Evolutionary conservation across 2,113 vertebrate genomes (phyloP).

Genomic region (Mesocricetus auratus): DNA sequence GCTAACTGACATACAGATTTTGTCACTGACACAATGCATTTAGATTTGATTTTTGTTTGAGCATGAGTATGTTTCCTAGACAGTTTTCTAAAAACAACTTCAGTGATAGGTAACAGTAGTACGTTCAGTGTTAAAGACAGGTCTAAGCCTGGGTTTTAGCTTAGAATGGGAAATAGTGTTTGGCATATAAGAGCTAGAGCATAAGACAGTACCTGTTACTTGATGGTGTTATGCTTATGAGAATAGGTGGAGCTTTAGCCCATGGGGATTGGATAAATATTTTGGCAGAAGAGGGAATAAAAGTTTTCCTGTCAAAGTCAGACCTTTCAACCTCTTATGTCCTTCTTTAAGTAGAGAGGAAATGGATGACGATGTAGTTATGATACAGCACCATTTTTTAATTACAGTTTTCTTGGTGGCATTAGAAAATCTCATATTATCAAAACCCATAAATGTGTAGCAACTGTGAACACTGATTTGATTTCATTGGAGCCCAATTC

Average conservation of each 20-base stretch:
- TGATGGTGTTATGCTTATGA: conserved; percentile 35
- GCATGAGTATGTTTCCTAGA: conserved; percentile 59
- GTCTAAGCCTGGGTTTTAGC: neutral
- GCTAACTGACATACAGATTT: conserved; percentile 29
- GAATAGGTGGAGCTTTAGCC: neutral
- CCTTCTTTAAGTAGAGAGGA: conserved; percentile 58
- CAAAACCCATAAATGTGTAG: conserved; percentile 44
- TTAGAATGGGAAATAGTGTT: conserved; percentile 27
- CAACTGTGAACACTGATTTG: conserved; percentile 24
- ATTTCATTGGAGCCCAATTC: conserved; percentile 45
- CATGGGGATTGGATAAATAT: conserved; percentile 21
- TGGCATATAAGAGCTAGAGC: neutral
- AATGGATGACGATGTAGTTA: conserved; percentile 40
- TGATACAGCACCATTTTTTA: conserved; percentile 47
- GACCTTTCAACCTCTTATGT: neutral
- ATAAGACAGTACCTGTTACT: neutral
- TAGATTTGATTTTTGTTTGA: conserved; percentile 66
- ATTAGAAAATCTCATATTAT: conserved; percentile 49
- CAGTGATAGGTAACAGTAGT: conserved; percentile 7
- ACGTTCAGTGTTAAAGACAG: conserved; percentile 25
- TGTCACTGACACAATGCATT: conserved; percentile 51
- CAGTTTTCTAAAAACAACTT: conserved; percentile 55
- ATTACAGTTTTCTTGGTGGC: conserved; percentile 7
- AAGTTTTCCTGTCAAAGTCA: conserved; percentile 5
- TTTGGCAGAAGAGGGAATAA: conserved; percentile 48